Evolutionary conservation across 2,797 vertebrate genomes (phyloP).

Genomic region (Martes flavigula): DNA sequence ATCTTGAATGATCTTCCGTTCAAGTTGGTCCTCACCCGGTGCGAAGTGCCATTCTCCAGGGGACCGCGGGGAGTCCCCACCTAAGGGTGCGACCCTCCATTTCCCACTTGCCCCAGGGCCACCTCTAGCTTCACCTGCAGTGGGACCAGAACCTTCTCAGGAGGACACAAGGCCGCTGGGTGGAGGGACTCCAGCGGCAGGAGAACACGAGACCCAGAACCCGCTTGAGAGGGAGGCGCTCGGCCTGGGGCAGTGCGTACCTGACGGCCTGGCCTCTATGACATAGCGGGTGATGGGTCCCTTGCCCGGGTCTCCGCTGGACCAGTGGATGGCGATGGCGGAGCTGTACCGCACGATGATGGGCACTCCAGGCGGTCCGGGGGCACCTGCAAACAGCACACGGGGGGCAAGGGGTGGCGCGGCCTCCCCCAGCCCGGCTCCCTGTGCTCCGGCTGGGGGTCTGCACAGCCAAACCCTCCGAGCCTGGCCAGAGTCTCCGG

Average conservation of each 20-base stretch:
- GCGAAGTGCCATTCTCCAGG: rapidly evolving
- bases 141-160: rapidly evolving
- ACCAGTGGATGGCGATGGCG: slow-evolving; percentile 97
- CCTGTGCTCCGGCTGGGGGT: neutral
- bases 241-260: slow-evolving; percentile 74
- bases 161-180: rapidly evolving
- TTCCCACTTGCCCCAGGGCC: neutral
- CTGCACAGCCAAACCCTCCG: too few relatives aligned
- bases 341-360: slow-evolving; percentile 95
- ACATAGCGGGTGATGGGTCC: slow-evolving; percentile 96
- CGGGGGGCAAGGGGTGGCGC: rapidly evolving
- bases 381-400: slow-evolving; percentile 88
- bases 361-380: slow-evolving; percentile 94
- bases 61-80: neutral
- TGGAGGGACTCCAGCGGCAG: neutral
- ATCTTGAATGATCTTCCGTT: neutral
- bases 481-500: rapidly evolving
- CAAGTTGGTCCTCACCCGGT: neutral
- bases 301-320: slow-evolving; percentile 93
- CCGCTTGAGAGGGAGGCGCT: neutral
- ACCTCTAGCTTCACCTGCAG: neutral
- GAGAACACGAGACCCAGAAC: neutral
- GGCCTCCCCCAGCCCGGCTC: rapidly evolving
- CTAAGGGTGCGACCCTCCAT: neutral
- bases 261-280: slow-evolving; percentile 97